Conservation (phyloP, 2,797 vertebrate species). For the Scleropages formosus region DNA sequence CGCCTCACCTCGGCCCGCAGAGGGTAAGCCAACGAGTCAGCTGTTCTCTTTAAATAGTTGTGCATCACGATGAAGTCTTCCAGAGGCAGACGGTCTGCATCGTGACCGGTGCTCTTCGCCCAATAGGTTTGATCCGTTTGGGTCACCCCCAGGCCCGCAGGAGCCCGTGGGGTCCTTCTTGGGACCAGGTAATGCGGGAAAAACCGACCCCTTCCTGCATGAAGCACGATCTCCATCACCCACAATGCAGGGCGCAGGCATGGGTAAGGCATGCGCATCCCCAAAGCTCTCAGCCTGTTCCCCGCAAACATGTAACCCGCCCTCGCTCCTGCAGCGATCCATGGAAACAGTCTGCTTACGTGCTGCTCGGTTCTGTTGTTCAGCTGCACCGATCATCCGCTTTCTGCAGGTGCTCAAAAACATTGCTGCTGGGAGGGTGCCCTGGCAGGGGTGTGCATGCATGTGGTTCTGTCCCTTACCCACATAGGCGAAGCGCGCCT, state of each 20-base stretch:
- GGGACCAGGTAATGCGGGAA: constrained; percentile 73
- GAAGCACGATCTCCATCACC: constrained; percentile 85
- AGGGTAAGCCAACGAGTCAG: constrained; percentile 38
- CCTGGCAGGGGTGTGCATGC: background rate
- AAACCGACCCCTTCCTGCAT: constrained; percentile 86
- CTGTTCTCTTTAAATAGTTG: background rate
- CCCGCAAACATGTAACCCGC: background rate
- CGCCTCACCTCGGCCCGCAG: constrained; percentile 72
- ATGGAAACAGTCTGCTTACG: background rate
- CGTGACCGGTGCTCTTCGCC: background rate
- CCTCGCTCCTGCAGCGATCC: too few relatives aligned
- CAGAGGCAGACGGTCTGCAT: background rate
- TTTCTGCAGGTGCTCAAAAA: background rate
- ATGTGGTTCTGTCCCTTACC: background rate
- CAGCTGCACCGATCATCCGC: background rate
- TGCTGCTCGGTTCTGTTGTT: background rate
- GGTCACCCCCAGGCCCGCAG: constrained; percentile 76
- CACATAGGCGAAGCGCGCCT: too few relatives aligned
- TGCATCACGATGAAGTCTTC: background rate
- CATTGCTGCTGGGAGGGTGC: background rate
- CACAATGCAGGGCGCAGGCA: constrained; percentile 70
- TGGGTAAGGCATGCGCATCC: constrained; percentile 73
- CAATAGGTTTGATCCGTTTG: constrained; percentile 81
- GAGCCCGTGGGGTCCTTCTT: constrained; percentile 89
- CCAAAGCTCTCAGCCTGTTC: constrained; percentile 24